These are phyloP conservation scores for Mesaphorura yosii DNA, from an alignment of 1,140 invertebrate species.

Conservation along the genomic window DNA sequence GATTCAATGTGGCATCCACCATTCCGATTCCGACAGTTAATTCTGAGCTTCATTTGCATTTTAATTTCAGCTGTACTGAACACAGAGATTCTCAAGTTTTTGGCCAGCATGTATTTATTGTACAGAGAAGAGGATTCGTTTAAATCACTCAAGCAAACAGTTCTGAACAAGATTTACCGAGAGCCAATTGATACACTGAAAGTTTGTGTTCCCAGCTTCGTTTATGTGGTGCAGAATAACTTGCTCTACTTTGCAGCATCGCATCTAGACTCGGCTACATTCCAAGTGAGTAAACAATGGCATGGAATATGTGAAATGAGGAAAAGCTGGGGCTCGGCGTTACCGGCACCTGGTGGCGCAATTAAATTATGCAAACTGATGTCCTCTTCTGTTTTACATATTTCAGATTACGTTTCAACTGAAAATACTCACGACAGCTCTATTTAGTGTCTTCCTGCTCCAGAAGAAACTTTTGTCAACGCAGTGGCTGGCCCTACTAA, in stretches of 20 bases:
- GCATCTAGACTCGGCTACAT: slow-evolving; percentile 95
- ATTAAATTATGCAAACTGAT: not conserved
- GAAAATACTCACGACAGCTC: slow-evolving; percentile 94
- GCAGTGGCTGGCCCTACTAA: slow-evolving; percentile 78
- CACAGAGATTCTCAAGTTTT: slow-evolving; percentile 85
- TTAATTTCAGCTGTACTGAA: slow-evolving; percentile 72
- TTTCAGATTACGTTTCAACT: slow-evolving; percentile 90
- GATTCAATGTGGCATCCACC: not conserved
- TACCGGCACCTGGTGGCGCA: too few relatives aligned
- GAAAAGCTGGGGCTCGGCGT: too few relatives aligned
- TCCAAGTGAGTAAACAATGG: slow-evolving; percentile 58
- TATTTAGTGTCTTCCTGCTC: slow-evolving; percentile 89
- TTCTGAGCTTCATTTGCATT: not conserved
- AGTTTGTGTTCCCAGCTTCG: slow-evolving; percentile 84
- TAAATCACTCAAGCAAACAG: slow-evolving; percentile 35
- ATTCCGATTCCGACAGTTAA: not conserved
- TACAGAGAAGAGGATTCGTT: slow-evolving; percentile 48
- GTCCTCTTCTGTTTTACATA: not conserved
- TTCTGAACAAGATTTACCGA: slow-evolving; percentile 40
- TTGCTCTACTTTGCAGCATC: slow-evolving; percentile 90
- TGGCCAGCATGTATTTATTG: slow-evolving; percentile 69
- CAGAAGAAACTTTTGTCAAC: slow-evolving; percentile 57
- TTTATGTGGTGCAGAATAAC: slow-evolving; percentile 97
- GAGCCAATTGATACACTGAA: slow-evolving; percentile 76
- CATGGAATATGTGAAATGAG: slow-evolving; percentile 8